Evolutionary conservation across 2,797 vertebrate genomes (phyloP).

Genomic region (Siniperca scherzeri): DNA sequence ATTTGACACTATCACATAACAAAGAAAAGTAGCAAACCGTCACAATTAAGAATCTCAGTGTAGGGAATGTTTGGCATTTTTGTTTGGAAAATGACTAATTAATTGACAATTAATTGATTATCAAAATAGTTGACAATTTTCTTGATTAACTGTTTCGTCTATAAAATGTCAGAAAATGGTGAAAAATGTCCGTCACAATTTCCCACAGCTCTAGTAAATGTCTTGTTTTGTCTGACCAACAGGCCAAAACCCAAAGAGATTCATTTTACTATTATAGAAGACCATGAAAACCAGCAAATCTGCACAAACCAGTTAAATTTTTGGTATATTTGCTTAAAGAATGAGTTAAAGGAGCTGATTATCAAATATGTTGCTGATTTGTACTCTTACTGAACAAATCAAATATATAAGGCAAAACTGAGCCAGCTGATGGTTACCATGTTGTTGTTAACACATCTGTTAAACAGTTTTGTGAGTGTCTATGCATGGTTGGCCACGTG

Average conservation of each 20-base stretch:
- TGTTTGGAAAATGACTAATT: neutral
- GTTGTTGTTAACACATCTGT: conserved; percentile 17
- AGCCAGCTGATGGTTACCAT: neutral
- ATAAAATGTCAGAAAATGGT: neutral
- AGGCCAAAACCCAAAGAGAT: too few relatives aligned
- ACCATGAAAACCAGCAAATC: neutral
- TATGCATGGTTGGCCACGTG: conserved; percentile 5
- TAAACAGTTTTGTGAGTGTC: neutral
- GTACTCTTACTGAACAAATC: neutral
- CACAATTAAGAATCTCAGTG: neutral
- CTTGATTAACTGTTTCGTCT: neutral
- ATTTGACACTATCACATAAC: neutral
- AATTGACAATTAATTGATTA: neutral
- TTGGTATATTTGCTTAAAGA: neutral
- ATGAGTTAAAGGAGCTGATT: neutral
- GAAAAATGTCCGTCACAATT: neutral
- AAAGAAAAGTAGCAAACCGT: neutral
- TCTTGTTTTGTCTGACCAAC: neutral
- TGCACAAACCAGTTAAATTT: neutral
- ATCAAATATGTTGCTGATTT: neutral
- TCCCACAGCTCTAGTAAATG: neutral
- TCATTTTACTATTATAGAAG: neutral
- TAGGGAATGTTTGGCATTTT: neutral
- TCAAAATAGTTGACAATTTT: neutral
- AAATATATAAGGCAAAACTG: neutral